Evolutionary conservation across 2,888 invertebrate species (phyloP).

Genomic region (Himalopsyche kuldschensis): DNA sequence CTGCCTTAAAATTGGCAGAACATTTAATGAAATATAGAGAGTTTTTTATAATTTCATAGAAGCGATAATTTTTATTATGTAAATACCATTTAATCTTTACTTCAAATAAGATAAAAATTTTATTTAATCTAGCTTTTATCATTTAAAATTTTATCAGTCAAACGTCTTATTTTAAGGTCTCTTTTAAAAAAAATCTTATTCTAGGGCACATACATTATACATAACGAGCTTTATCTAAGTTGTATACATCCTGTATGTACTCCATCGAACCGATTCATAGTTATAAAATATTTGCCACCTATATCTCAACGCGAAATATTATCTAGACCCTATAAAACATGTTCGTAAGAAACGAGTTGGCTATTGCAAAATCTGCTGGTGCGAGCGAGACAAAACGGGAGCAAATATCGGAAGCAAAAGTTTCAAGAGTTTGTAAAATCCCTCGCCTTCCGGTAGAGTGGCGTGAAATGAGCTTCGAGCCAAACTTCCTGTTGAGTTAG

Average conservation of each 20-base stretch:
- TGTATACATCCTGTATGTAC: background rate
- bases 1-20: no score
- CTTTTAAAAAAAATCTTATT: no score
- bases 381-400: background rate
- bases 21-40: no score
- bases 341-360: background rate
- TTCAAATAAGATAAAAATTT: no score
- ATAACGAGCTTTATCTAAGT: background rate
- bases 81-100: no score
- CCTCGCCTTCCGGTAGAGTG: slow-evolving; percentile 8
- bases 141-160: no score
- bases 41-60: no score
- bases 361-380: background rate
- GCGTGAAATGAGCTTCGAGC: slow-evolving; percentile 6
- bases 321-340: slow-evolving; percentile 29
- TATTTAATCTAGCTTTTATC: no score
- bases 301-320: slow-evolving; percentile 35
- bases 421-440: slow-evolving; percentile 31
- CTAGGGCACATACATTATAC: background rate
- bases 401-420: slow-evolving; percentile 35
- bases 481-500: background rate
- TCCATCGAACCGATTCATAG: slow-evolving; percentile 12
- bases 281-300: slow-evolving; percentile 35
- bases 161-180: no score
- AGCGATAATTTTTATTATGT: no score